Conservation (phyloP, 2,113 vertebrate species). For the Oreochromis niloticus region DNA sequence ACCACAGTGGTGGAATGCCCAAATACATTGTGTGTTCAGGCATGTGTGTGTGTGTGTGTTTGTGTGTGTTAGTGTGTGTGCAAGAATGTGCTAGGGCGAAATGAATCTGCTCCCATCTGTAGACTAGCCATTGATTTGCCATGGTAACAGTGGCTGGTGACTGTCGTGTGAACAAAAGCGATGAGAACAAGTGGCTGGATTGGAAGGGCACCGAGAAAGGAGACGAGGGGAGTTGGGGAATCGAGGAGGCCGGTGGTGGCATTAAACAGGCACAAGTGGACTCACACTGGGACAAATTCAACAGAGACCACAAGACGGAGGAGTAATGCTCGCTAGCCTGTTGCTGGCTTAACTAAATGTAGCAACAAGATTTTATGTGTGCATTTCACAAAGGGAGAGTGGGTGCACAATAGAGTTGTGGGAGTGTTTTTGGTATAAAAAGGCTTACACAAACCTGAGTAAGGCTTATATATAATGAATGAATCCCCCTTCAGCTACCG, state of each 20-base stretch:
- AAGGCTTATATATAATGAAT: conserved; percentile 67
- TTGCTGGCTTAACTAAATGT: conserved; percentile 34
- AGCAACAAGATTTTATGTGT: conserved; percentile 15
- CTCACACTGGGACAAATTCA: neutral
- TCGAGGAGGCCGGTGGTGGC: neutral
- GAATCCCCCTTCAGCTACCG: conserved; percentile 45
- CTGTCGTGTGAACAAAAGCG: conserved; percentile 58
- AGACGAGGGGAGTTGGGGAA: neutral
- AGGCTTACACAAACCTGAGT: conserved; percentile 56
- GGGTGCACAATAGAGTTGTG: conserved; percentile 10
- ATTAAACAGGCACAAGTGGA: neutral
- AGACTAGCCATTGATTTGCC: conserved; percentile 63
- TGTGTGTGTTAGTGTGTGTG: neutral
- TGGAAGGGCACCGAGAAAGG: neutral
- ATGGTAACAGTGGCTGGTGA: conserved; percentile 59
- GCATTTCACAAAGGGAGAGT: neutral
- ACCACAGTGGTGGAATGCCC: conserved; percentile 26
- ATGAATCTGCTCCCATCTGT: conserved; percentile 55
- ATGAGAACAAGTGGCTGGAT: conserved; percentile 6
- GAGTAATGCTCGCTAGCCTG: conserved; percentile 10
- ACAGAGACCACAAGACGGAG: neutral
- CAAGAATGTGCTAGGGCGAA: neutral
- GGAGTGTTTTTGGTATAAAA: conserved; percentile 48
- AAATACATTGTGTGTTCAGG: neutral
- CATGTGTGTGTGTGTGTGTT: neutral